phyloP scores from a whole-genome alignment of 1,140 invertebrate genomes.

The Hestina assimilis region DNA sequence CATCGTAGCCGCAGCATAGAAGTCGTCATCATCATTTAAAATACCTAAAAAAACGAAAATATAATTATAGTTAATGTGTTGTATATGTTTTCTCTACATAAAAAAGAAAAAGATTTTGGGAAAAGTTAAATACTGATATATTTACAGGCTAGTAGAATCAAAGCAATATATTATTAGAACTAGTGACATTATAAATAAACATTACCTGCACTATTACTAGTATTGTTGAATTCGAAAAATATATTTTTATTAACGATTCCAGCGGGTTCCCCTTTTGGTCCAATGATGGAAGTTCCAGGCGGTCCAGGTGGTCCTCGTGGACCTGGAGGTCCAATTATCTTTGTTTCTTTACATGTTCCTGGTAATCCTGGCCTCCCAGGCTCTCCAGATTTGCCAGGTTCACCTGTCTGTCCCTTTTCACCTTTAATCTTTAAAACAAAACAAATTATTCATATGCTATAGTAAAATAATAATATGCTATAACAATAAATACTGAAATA shows the following conservation, averaged over 20 bases:
- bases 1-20: conserved; percentile 38
- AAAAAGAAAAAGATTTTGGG: too few species aligned
- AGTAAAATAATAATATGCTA: too few species aligned
- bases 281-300: conserved; percentile 50
- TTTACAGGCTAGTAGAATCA: too few species aligned
- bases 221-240: conserved; percentile 16
- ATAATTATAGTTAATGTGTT: too few species aligned
- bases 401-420: conserved; percentile 50
- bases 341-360: conserved; percentile 30
- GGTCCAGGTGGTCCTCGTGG: conserved; percentile 44
- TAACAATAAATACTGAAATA: too few species aligned
- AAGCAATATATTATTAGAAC: too few species aligned
- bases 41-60: conserved; percentile 21
- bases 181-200: too few species aligned
- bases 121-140: too few species aligned
- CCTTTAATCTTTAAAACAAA: conserved; percentile 62
- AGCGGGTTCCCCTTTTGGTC: conserved; percentile 53
- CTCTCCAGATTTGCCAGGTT: conserved; percentile 36
- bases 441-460: too few species aligned
- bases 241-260: conserved; percentile 28
- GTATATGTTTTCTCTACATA: too few species aligned
- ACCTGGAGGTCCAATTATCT: conserved; percentile 36
- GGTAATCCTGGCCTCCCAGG: conserved; percentile 38
- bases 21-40: conserved; percentile 38
- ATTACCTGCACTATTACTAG: conserved; percentile 28